These are phyloP conservation scores for Chelidonichthys spinosus DNA, from an alignment of 2,797 vertebrate genomes.

Conservation along the genomic window DNA sequence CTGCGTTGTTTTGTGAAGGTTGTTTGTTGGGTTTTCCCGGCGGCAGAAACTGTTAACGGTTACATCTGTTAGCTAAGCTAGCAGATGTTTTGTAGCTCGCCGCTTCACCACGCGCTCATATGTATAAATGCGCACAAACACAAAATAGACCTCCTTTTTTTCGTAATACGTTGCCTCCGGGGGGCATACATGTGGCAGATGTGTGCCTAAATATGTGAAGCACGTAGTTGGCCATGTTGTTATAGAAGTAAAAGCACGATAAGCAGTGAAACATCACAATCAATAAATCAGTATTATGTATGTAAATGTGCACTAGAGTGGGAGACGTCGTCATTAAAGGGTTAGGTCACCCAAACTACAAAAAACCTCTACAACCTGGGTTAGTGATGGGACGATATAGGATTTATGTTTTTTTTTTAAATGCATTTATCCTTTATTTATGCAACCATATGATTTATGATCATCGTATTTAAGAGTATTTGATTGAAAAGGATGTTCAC, in stretches of 20 bases:
- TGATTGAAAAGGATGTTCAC: no score
- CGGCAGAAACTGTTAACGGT: constrained; percentile 8
- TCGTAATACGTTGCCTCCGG: not conserved
- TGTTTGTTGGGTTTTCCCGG: not conserved
- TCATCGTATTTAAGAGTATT: no score
- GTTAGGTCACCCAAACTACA: not conserved
- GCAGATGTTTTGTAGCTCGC: constrained; percentile 52
- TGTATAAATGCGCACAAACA: constrained; percentile 11
- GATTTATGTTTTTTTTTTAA: no score
- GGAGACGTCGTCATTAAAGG: not conserved
- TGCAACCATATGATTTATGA: no score
- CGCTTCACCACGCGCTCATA: constrained; percentile 6
- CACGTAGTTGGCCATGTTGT: not conserved
- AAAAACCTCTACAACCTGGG: not conserved
- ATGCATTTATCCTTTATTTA: no score
- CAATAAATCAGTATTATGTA: not conserved
- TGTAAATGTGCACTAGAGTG: not conserved
- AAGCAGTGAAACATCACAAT: not conserved
- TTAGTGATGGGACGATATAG: no score
- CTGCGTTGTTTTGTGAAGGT: not conserved
- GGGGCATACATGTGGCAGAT: not conserved
- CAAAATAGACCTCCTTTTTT: constrained; percentile 4
- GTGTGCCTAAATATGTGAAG: not conserved
- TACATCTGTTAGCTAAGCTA: constrained; percentile 64
- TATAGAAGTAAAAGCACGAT: not conserved